phyloP scores from a whole-genome alignment of 2,888 invertebrate genomes.

The Drosophila phalerata region DNA sequence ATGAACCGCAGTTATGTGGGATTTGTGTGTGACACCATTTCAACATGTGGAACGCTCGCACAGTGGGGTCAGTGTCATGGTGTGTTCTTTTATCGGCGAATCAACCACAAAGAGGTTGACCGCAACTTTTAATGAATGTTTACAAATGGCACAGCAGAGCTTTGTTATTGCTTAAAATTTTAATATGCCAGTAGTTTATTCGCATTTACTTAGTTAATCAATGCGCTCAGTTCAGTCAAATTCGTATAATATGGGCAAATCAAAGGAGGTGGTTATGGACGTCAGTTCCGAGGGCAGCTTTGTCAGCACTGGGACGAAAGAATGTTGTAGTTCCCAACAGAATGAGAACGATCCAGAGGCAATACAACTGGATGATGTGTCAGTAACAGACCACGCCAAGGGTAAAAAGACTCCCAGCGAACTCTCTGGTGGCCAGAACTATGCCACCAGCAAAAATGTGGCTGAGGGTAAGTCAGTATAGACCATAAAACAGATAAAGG shows the following conservation, averaged over 20 bases:
- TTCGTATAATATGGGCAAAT: constrained; percentile 41
- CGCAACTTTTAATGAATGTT: constrained; percentile 52
- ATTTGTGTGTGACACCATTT: constrained; percentile 19
- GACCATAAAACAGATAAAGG: neutral
- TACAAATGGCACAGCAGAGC: constrained; percentile 41
- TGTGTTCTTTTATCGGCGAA: constrained; percentile 52
- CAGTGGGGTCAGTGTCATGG: constrained; percentile 65
- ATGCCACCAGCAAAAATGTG: constrained; percentile 82
- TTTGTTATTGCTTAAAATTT: constrained; percentile 23
- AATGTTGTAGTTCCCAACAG: constrained; percentile 46
- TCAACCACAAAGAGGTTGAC: constrained; percentile 56
- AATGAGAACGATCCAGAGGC: neutral
- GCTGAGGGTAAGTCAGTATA: constrained; percentile 78
- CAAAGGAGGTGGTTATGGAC: constrained; percentile 44
- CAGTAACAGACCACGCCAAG: neutral
- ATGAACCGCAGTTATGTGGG: constrained; percentile 24
- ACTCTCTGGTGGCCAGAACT: constrained; percentile 62
- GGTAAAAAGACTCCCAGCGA: constrained; percentile 42
- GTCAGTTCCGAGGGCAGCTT: constrained; percentile 63
- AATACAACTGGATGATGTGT: neutral
- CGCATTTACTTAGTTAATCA: constrained; percentile 25
- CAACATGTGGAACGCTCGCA: constrained; percentile 24
- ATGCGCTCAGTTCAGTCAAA: constrained; percentile 11
- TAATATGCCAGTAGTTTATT: constrained; percentile 20
- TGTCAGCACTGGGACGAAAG: constrained; percentile 48